Evolutionary conservation across 2,888 invertebrate species (phyloP).

Genomic region (Furcula furcula): DNA sequence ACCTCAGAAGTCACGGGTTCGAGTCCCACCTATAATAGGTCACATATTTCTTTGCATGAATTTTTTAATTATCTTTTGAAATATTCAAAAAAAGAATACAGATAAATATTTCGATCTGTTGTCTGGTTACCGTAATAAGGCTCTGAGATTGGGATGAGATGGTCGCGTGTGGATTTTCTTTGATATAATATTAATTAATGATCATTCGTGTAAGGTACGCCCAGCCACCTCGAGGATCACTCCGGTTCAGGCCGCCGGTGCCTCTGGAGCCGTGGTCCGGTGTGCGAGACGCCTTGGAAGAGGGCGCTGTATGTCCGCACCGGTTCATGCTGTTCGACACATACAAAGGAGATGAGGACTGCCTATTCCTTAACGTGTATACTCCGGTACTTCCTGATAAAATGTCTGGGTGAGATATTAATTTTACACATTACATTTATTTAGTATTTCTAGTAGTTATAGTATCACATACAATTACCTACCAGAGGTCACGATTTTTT

Average conservation of each 20-base stretch:
- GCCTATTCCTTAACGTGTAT: conserved; percentile 87
- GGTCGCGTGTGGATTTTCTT: no score
- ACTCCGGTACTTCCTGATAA: conserved; percentile 80
- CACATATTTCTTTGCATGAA: no score
- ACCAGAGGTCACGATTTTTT: background rate
- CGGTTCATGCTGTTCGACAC: conserved; percentile 84
- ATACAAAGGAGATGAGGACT: conserved; percentile 84
- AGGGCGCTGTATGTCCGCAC: conserved; percentile 87
- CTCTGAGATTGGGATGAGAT: no score
- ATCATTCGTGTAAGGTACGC: conserved; percentile 68
- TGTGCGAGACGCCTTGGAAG: conserved; percentile 84
- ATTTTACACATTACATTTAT: background rate
- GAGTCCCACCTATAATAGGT: no score
- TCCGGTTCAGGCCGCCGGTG: conserved; percentile 81
- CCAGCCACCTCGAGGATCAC: conserved; percentile 68
- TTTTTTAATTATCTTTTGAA: no score
- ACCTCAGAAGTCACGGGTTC: no score
- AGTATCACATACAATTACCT: background rate
- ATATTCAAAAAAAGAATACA: no score
- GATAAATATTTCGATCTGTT: no score
- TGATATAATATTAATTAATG: no score
- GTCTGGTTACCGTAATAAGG: no score
- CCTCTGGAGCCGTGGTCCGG: conserved; percentile 84
- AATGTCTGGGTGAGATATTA: conserved; percentile 55
- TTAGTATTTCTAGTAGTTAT: background rate